Evolutionary conservation across 1,140 invertebrate species (phyloP).

Genomic region (Matsumurasca onukii): DNA sequence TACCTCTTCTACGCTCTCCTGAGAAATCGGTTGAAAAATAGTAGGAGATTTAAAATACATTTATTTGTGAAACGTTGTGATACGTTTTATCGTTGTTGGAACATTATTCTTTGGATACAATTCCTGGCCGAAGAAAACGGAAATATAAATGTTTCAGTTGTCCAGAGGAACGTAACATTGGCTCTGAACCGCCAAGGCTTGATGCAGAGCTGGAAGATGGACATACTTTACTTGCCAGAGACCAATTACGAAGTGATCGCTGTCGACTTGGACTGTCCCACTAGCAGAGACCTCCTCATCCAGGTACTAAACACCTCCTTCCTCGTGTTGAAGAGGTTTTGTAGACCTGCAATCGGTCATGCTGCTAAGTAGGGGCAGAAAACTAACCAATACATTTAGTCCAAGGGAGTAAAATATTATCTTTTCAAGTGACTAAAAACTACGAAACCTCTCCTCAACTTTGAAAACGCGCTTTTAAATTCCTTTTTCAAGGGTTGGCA

Average conservation of each 20-base stretch:
- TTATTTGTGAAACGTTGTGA: background rate
- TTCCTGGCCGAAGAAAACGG: background rate
- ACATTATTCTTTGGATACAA: background rate
- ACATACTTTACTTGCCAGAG: background rate
- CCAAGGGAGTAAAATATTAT: background rate
- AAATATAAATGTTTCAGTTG: background rate
- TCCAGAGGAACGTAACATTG: background rate
- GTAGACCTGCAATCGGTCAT: background rate
- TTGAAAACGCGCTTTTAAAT: too few species aligned
- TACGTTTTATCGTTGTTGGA: background rate
- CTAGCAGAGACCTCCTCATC: background rate
- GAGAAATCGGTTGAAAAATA: too few species aligned
- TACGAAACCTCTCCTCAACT: background rate
- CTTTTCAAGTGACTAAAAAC: background rate
- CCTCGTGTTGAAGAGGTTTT: background rate
- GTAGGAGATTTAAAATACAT: background rate
- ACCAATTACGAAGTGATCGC: background rate
- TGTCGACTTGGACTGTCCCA: background rate
- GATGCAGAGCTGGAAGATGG: constrained; percentile 1
- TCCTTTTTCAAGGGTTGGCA: too few species aligned
- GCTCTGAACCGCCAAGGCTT: background rate
- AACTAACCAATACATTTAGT: background rate
- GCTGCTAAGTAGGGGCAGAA: background rate
- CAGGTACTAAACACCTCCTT: too few species aligned
- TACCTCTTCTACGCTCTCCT: too few species aligned